Evolutionary conservation across 2,888 invertebrate genomes (phyloP), one percentile per base, ranked within the genome.

Genomic region (Thera britannica): DNA sequence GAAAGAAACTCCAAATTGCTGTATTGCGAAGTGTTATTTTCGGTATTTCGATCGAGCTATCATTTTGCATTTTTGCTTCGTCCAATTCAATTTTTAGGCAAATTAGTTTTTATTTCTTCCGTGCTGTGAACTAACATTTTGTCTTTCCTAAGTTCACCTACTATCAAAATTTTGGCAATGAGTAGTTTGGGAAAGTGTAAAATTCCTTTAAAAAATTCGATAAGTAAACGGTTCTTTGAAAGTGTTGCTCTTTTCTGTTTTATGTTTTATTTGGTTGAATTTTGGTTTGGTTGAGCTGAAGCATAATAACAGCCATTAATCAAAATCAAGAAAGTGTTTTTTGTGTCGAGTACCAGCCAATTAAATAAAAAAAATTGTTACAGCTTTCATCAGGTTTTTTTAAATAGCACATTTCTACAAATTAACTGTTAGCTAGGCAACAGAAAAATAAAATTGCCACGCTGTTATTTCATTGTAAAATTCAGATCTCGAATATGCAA

Each of bases 161-260:
- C 77, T 80, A 83, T 84, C 79, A 78, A 68, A 72, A 65, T 76
- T 79, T 79, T 73, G 62, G 75, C 77, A 78, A 73, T 85, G 84
- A 85, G 79, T 82, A 77, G 83, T 84, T 87, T 86, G 82, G 72
- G 48, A 51, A 41, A 8, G 38, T 58, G 46, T 58, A 34, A 58
- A 57, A 44, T 5, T 9, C 9, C 35, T 35, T 49, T 49, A 9
- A 2, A 35, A 35, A 58, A 8, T 9, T 8, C 9, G 7, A 8
- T 9, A 46, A 8, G 7, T 46, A 46, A 46, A 46, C 7, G 9
- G 7, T 56, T 9, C 34, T 9, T 41, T 35, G 11, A 48, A 11
- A 72, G 46, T 49, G 3, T 12, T 49, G 49, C n/a, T 49, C n/a
- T 12, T 49, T 49, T 49, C 9, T 9, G 3, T 5, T 38, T 38